A percentile compares a stretch with the other conserved stretches of the same genome.
Conservation (phyloP, 1,140 invertebrate species). For the Bemisia tabaci region DNA sequence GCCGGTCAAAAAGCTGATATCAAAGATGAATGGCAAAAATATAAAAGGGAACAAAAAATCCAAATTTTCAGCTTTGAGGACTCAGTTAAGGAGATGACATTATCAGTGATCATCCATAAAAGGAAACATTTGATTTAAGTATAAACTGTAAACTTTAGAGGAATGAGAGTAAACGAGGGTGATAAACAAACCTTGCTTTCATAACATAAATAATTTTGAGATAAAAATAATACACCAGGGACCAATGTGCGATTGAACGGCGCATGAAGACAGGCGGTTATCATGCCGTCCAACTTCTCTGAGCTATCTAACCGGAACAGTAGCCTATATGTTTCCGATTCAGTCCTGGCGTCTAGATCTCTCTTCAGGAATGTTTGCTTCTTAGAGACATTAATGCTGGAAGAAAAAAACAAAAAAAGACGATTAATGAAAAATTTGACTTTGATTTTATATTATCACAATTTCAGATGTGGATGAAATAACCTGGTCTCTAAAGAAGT, state of each 20-base stretch:
- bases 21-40: too few species aligned
- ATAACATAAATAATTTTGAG: conserved; percentile 91
- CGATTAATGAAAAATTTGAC: too few species aligned
- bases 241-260: conserved; percentile 86
- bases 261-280: conserved; percentile 83
- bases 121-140: too few species aligned
- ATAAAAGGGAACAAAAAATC: too few species aligned
- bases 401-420: conserved; percentile 20
- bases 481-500: not conserved
- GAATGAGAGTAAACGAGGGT: too few species aligned
- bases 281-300: conserved; percentile 87
- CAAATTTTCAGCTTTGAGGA: too few species aligned
- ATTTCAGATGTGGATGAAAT: not conserved
- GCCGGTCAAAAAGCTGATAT: too few species aligned
- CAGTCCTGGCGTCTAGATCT: conserved; percentile 85
- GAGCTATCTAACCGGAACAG: conserved; percentile 70
- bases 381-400: conserved; percentile 67
- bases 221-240: conserved; percentile 81
- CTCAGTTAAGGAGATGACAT: too few species aligned
- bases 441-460: not conserved
- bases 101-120: too few species aligned
- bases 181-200: conserved; percentile 76
- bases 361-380: conserved; percentile 79
- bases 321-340: conserved; percentile 72
- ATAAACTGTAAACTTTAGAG: too few species aligned